Conservation (phyloP, 1,140 invertebrate species). For the Metopolophium dirhodum region DNA sequence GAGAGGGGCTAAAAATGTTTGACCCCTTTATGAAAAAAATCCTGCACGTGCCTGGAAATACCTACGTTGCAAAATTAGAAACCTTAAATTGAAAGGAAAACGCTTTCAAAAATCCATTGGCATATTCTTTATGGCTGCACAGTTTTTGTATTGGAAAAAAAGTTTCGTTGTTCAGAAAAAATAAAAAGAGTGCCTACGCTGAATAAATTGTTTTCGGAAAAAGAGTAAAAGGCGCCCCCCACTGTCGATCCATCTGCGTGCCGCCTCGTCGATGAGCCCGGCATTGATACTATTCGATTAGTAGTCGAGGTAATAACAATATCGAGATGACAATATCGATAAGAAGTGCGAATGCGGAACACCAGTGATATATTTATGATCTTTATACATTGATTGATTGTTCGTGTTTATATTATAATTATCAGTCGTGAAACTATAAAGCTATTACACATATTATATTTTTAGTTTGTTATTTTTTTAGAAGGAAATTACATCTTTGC, state of each 20-base stretch:
- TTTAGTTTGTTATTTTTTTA: not conserved
- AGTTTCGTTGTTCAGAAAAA: not conserved
- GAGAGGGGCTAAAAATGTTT: too few relatives aligned
- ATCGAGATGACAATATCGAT: not conserved
- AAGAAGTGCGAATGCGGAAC: not conserved
- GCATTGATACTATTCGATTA: not conserved
- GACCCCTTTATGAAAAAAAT: too few relatives aligned
- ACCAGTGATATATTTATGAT: slow-evolving; percentile 3
- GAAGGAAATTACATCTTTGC: not conserved
- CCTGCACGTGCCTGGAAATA: too few relatives aligned
- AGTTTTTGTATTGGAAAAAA: not conserved
- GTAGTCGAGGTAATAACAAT: not conserved
- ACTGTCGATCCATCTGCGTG: not conserved
- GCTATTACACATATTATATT: not conserved
- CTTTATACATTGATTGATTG: not conserved
- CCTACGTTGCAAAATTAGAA: too few relatives aligned
- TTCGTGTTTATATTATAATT: not conserved
- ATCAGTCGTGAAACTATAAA: not conserved
- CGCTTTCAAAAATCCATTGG: too few relatives aligned
- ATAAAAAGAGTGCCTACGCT: not conserved
- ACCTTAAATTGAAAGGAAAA: too few relatives aligned
- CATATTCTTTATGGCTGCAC: too few relatives aligned
- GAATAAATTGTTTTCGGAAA: not conserved
- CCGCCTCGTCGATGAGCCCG: not conserved
- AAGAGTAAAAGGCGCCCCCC: not conserved